Conservation (phyloP, 2,797 vertebrate genomes). For the Gouania willdenowi region DNA sequence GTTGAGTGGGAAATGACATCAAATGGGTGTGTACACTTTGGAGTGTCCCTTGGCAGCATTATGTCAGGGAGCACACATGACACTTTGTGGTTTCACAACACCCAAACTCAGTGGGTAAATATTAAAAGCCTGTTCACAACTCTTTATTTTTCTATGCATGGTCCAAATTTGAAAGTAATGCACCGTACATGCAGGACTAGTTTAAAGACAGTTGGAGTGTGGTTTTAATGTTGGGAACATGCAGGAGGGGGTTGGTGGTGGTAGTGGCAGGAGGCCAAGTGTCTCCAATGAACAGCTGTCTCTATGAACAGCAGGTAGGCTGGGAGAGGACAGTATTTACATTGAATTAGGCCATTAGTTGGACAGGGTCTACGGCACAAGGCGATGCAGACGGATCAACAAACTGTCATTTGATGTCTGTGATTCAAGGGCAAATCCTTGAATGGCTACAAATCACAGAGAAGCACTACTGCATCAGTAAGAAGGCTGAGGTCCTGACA, state of each 20-base stretch:
- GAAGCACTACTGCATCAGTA: constrained; percentile 36
- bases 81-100: not conserved
- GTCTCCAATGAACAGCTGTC: constrained; percentile 50
- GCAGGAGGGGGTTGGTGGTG: constrained; percentile 36
- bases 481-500: constrained; percentile 25
- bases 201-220: too few relatives aligned
- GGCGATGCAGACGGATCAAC: constrained; percentile 46
- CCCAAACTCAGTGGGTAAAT: not conserved
- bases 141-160: not conserved
- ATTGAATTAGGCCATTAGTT: constrained; percentile 58
- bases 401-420: constrained; percentile 30
- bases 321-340: constrained; percentile 48
- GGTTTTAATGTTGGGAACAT: constrained; percentile 39
- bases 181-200: too few relatives aligned
- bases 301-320: constrained; percentile 49
- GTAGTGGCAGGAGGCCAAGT: constrained; percentile 40
- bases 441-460: constrained; percentile 48
- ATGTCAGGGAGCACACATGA: constrained; percentile 5
- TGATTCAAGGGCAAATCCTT: constrained; percentile 57
- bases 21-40: constrained; percentile 42
- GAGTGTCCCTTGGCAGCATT: constrained; percentile 27
- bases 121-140: not conserved
- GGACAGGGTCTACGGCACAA: constrained; percentile 41
- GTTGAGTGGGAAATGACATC: constrained; percentile 49
- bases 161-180: too few relatives aligned